Evolutionary conservation across 2,888 invertebrate species (phyloP).

Genomic region (Ormyrus pomaceus): DNA sequence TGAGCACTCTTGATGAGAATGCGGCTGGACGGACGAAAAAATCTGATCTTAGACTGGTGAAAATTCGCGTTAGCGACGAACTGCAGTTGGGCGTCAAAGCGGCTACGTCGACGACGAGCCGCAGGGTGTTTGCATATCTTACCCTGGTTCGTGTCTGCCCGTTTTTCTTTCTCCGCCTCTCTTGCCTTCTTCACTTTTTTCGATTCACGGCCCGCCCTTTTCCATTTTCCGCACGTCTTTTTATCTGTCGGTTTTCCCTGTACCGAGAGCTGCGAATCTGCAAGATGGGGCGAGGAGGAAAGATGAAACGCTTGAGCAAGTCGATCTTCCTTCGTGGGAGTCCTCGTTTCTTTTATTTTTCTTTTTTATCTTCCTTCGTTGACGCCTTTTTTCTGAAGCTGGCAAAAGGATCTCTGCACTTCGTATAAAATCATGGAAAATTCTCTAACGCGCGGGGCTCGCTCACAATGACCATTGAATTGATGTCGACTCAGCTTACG

Average conservation of each 20-base stretch:
- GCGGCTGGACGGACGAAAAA: conserved; percentile 19
- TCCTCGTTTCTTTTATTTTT: background rate
- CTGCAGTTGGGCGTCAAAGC: conserved; percentile 58
- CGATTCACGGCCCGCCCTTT: background rate
- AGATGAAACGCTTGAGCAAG: conserved; percentile 27
- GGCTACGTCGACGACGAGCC: conserved; percentile 56
- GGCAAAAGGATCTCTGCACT: background rate
- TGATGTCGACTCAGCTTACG: background rate
- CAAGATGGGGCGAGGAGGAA: background rate
- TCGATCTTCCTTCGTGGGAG: conserved; percentile 1
- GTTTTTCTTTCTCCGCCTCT: conserved; percentile 43
- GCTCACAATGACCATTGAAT: background rate
- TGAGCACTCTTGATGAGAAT: conserved; percentile 5
- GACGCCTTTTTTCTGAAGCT: background rate
- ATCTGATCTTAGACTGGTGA: conserved; percentile 39
- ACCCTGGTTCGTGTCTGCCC: conserved; percentile 60
- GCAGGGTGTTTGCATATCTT: conserved; percentile 64
- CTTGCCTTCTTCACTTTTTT: background rate
- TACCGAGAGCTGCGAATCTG: background rate
- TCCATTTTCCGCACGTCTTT: conserved; percentile 12
- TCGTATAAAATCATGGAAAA: conserved; percentile 12
- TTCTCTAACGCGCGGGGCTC: background rate
- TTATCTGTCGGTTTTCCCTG: background rate
- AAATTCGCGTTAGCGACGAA: conserved; percentile 54
- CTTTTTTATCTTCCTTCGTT: background rate